phyloP scores from a whole-genome alignment of 2,888 invertebrate genomes.

The Desoria tigrina region DNA sequence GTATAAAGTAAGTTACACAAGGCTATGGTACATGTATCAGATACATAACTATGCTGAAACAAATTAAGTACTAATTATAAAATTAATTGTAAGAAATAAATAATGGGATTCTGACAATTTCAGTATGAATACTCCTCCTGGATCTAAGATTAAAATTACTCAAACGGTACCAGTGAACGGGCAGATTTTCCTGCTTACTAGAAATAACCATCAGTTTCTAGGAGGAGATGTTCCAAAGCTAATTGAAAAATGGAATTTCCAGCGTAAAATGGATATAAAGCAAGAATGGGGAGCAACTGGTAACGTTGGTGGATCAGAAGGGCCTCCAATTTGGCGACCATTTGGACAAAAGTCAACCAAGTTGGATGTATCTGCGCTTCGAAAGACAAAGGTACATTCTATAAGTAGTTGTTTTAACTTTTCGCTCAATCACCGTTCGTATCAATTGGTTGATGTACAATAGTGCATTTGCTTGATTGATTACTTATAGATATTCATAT shows the following conservation, averaged over 20 bases:
- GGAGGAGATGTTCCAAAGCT: constrained; percentile 48
- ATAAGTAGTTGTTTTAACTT: background rate
- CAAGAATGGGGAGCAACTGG: constrained; percentile 46
- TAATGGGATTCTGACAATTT: background rate
- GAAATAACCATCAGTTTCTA: constrained; percentile 39
- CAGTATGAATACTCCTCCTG: constrained; percentile 43
- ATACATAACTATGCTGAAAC: background rate
- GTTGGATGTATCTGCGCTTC: constrained; percentile 35
- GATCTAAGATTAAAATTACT: constrained; percentile 38
- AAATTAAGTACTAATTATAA: background rate
- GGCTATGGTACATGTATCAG: background rate
- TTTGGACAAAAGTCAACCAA: constrained; percentile 36
- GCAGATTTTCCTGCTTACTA: constrained; percentile 29
- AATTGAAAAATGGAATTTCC: constrained; percentile 47
- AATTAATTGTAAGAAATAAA: background rate
- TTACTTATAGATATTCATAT: background rate
- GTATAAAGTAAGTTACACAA: constrained; percentile 31
- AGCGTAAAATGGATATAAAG: constrained; percentile 41
- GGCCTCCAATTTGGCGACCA: constrained; percentile 43
- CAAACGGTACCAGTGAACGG: constrained; percentile 28
- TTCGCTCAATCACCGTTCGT: background rate
- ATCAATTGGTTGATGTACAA: background rate
- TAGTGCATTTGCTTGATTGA: background rate
- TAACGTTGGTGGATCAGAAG: constrained; percentile 24
- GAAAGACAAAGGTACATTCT: constrained; percentile 41